Base-by-base conservation (phyloP, 2,888 invertebrate genomes). In the Cotesia congregata region DNA sequence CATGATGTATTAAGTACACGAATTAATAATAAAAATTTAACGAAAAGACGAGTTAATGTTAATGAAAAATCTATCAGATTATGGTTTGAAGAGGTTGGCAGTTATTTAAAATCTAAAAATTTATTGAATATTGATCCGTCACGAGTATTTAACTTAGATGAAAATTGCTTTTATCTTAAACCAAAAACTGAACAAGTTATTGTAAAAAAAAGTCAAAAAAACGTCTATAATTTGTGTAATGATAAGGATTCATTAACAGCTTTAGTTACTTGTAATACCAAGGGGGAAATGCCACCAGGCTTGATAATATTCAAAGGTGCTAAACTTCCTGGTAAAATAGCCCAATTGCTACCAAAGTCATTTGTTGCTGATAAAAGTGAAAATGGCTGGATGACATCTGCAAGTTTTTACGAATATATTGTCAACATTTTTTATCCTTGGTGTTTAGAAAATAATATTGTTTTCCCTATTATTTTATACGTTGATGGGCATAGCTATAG, bases 111-210 rank as follows among this genome's bases (percentile, higher is more conserved):
- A 38, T 69, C 75, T 3, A 78, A 80, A 67, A 73, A 77, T 62
- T 68, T 82, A 6, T 71, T 81, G 6, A 62, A 83, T 72, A 80
- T 85, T 65, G 78, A 83, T 65, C 77, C 83, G 59, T 72, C 77
- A 1, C 76, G 84, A 7, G 72, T 86, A 6, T 85, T 83, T 61
- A 84, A 85, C 77, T 81, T 80, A 17, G 85, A 86, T 68, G 84
- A 86, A 77, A 79, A 82, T 17, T 82, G 81, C 61, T 82, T 88
- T 78, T 81, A 79, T 74, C 72, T 86, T 50, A 80, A 81, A 71
- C 86, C 87, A 30, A 83, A 83, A 74, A 78, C 75, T 0, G 77
- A 75, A 15, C 80, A 78, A 69, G 83, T 85, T 12, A 71, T 85
- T n/a, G 82, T 78, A n/a, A 60, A 60, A 77, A 83, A 82, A 78